phyloP scores from a whole-genome alignment of 53 echinoderm and acorn worm species.

The Luidia sarsii region DNA sequence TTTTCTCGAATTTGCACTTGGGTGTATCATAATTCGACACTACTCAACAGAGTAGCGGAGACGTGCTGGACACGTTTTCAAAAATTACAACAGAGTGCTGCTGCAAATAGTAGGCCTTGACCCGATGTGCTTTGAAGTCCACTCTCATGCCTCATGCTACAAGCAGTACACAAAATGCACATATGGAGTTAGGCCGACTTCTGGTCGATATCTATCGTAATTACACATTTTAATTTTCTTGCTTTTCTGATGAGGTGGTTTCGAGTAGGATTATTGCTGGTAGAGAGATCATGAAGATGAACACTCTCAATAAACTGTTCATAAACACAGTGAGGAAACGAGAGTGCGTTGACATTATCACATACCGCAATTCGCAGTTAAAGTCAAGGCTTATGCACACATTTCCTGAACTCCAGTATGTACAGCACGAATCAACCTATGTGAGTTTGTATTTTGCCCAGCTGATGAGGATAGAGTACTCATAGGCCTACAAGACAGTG shows the following conservation, averaged over 20 bases:
- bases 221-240: constrained; percentile 21
- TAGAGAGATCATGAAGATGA: constrained; percentile 21
- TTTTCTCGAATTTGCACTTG: no score
- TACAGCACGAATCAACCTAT: constrained; percentile 16
- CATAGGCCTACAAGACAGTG: constrained; percentile 24
- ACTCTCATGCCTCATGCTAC: constrained; percentile 38
- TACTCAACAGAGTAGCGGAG: no score
- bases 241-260: constrained; percentile 25
- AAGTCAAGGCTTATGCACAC: constrained; percentile 29
- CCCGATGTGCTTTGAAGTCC: constrained; percentile 21
- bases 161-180: constrained; percentile 32
- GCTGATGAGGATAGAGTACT: constrained; percentile 17
- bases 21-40: no score
- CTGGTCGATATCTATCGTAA: constrained; percentile 10
- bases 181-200: constrained; percentile 10
- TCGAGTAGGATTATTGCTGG: constrained; percentile 5
- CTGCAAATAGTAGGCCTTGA: constrained; percentile 28
- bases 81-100: no score
- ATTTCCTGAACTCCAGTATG: constrained; percentile 46
- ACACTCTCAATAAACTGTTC: constrained; percentile 14
- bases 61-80: no score
- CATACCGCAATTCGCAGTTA: constrained; percentile 33
- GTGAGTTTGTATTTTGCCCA: constrained; percentile 39
- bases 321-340: constrained; percentile 1
- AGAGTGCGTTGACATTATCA: constrained; percentile 11